Evolutionary conservation across 2,113 vertebrate species (phyloP), one percentile per base, ranked within the genome.

Genomic region (Oostethus manadensis): DNA sequence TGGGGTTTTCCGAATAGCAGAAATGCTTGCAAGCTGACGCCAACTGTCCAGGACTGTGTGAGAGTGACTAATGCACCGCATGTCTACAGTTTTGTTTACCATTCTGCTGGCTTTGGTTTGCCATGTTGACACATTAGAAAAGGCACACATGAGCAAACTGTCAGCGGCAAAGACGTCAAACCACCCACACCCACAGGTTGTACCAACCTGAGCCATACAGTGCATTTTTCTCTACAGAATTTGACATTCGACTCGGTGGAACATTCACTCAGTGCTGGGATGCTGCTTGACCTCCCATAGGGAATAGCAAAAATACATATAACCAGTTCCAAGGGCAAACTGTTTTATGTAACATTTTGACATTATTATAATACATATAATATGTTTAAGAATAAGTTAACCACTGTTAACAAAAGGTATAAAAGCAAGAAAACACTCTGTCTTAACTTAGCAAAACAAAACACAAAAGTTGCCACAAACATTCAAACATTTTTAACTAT

Each of bases 241-340:
- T 40, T 22, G 57, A 46, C 67, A 66, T 73, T 71, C 68, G 73
- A 48, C 69, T 72, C 73, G 7, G 66, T 22, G 17, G 3, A 35
- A 33, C 7, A 7, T 7, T 33, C 29, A 51, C 17, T 54, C 51
- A 35, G 29, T 35, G 33, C 17, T 21, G 9, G 18, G 26, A 54
- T 2, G 16, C 17, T 35, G n/a, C 17, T 18, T 8, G 1, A 50
- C 29, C 29, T 33, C 29, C 29, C 29, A 6, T 33, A 33, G 29
- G 5, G 29, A 23, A 50, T 50, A 2, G 29, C 10, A 23, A 20
- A 51, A 4, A 33, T 29, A 16, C 8, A 51, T 10, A 29, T 51
- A 51, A 51, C 29, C 29, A 3, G 29, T 33, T 33, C 1, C 3
- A 33, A 7, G 29, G 29, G 5, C 5, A 33, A 29, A 29, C 26